Conservation (phyloP, 2,888 invertebrate genomes). For the Drosophila antonietae region DNA sequence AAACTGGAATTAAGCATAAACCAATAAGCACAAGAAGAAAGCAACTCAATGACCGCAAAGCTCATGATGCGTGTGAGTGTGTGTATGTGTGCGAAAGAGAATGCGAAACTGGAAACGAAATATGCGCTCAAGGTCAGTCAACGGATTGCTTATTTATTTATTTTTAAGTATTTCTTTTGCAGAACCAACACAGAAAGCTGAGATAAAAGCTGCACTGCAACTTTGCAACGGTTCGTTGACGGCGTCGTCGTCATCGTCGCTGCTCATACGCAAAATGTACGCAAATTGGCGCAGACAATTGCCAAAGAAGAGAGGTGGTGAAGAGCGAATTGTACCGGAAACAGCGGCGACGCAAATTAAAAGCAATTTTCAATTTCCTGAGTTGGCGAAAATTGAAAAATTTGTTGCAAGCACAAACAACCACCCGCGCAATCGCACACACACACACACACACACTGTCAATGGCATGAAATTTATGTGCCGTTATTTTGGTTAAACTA, state of each 20-base stretch:
- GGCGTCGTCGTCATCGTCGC: conserved; percentile 9
- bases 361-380: conserved; percentile 77
- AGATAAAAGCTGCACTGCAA: conserved; percentile 63
- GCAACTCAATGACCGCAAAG: conserved; percentile 48
- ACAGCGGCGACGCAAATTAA: conserved; percentile 70
- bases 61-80: conserved; percentile 16
- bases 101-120: conserved; percentile 70
- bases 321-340: conserved; percentile 58
- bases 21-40: conserved; percentile 69
- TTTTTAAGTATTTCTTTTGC: conserved; percentile 44
- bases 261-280: conserved; percentile 53
- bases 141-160: conserved; percentile 63
- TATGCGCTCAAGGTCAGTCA: conserved; percentile 81
- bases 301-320: conserved; percentile 16
- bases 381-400: conserved; percentile 70
- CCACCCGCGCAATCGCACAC: conserved; percentile 45
- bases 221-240: conserved; percentile 41
- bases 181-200: conserved; percentile 31
- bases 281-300: conserved; percentile 53
- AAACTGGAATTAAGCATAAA: conserved; percentile 77
- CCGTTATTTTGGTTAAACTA: conserved; percentile 56
- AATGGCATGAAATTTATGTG: conserved; percentile 30
- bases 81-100: conserved; percentile 31
- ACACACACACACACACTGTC: conserved; percentile 15
- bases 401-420: conserved; percentile 34